Percentiles rank a stretch among this genome's conserved stretches.
phyloP scores from a whole-genome alignment of 2,113 vertebrate species.

The Laticauda colubrina region DNA sequence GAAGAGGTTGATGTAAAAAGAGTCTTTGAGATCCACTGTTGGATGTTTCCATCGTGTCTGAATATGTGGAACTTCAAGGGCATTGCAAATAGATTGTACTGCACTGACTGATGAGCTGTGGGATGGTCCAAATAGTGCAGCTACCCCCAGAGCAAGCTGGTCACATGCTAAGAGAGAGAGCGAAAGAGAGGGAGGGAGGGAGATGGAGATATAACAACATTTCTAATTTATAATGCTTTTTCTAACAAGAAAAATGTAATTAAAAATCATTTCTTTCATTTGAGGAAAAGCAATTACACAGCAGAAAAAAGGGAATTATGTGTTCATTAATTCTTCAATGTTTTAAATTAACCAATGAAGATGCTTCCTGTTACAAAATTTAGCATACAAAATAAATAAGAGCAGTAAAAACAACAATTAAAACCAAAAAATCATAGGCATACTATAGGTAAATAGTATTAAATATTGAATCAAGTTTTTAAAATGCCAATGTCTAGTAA shows the following conservation, averaged over 20 bases:
- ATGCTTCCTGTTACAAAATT: neutral
- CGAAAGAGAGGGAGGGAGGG: neutral
- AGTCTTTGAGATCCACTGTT: slow-evolving; percentile 88
- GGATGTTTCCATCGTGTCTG: slow-evolving; percentile 98
- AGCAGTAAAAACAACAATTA: neutral
- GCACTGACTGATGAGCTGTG: slow-evolving; percentile 95
- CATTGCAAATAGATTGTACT: slow-evolving; percentile 96
- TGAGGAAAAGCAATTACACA: rapidly evolving
- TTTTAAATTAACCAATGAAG: slow-evolving; percentile 20
- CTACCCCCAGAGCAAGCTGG: slow-evolving; percentile 93
- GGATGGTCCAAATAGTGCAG: slow-evolving; percentile 91
- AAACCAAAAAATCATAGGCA: neutral
- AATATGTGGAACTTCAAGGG: slow-evolving; percentile 96
- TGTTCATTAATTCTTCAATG: neutral
- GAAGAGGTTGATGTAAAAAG: slow-evolving; percentile 95
- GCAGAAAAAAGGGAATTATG: too few species aligned
- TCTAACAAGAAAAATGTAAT: neutral
- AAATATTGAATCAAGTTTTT: neutral
- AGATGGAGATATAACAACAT: neutral
- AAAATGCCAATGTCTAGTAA: neutral
- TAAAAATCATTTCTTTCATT: neutral
- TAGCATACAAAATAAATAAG: slow-evolving; percentile 21
- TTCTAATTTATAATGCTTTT: neutral
- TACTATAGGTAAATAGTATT: neutral
- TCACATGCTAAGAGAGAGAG: slow-evolving; percentile 80